Conservation (phyloP, 2,797 vertebrate genomes). For the Lates japonicus region DNA sequence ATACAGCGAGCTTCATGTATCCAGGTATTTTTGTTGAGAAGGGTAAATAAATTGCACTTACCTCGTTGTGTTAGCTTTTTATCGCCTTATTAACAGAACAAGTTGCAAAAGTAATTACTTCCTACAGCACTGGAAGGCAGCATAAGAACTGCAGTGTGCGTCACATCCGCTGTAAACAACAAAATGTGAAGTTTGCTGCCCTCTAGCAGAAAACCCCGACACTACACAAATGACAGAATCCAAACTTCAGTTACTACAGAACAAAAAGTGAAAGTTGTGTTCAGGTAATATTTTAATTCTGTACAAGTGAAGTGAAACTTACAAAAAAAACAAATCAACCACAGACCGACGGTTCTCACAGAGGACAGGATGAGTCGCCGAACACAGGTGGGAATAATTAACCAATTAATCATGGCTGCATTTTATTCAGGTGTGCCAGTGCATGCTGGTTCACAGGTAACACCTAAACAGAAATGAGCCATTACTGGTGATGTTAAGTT, state of each 20-base stretch:
- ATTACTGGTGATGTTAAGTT: background rate
- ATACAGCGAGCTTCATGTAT: background rate
- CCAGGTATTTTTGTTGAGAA: background rate
- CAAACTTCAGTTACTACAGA: too few relatives aligned
- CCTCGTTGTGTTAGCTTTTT: too few relatives aligned
- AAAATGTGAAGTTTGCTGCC: background rate
- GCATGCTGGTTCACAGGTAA: background rate
- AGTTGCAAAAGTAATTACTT: background rate
- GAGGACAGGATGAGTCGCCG: background rate
- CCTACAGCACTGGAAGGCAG: background rate
- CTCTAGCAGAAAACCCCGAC: constrained; percentile 17
- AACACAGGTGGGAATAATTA: background rate
- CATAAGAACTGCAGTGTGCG: constrained; percentile 6
- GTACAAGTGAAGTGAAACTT: constrained; percentile 27
- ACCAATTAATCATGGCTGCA: background rate
- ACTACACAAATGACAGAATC: background rate
- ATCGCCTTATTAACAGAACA: too few relatives aligned
- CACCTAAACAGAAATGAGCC: background rate
- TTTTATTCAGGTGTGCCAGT: background rate
- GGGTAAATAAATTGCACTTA: background rate
- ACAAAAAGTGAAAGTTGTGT: background rate
- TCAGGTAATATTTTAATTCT: constrained; percentile 36
- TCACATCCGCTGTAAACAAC: constrained; percentile 73
- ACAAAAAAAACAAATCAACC: background rate
- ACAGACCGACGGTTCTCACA: background rate